phyloP scores from a whole-genome alignment of 2,888 invertebrate genomes.

The Dasypogon diadema region DNA sequence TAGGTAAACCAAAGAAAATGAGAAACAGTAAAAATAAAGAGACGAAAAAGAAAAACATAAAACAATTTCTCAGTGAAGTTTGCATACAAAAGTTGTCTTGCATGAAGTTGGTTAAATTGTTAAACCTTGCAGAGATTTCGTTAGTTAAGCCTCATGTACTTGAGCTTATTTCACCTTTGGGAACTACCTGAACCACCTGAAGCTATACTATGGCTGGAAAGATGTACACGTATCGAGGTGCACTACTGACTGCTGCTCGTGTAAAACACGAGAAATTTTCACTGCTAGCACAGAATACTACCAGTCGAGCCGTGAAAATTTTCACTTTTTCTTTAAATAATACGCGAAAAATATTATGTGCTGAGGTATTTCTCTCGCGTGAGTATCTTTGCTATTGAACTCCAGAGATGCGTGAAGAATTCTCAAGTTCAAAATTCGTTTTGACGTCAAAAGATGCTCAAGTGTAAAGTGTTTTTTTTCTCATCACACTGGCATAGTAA shows the following conservation, averaged over 20 bases:
- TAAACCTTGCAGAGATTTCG: background rate
- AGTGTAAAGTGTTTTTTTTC: conserved; percentile 11
- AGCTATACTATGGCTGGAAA: no score
- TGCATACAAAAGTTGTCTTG: background rate
- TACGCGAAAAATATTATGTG: background rate
- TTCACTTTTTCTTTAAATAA: background rate
- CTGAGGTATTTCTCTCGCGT: background rate
- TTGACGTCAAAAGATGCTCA: background rate
- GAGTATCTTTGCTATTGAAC: background rate
- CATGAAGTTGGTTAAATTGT: background rate
- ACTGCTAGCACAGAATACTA: background rate
- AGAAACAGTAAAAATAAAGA: background rate
- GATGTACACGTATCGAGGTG: no score
- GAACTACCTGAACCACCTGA: background rate
- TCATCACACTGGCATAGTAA: no score
- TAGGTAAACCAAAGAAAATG: background rate
- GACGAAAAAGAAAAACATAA: background rate
- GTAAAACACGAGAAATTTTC: background rate
- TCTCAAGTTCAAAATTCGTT: background rate
- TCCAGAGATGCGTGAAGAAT: background rate
- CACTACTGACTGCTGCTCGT: no score
- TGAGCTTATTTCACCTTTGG: background rate
- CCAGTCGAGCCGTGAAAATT: background rate
- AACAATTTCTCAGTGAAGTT: background rate
- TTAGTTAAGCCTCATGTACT: background rate